A percentile compares a stretch with the other conserved stretches of the same genome.
Evolutionary conservation across 1,140 invertebrate species (phyloP).

Genomic region (Drosophila pallidifrons): DNA sequence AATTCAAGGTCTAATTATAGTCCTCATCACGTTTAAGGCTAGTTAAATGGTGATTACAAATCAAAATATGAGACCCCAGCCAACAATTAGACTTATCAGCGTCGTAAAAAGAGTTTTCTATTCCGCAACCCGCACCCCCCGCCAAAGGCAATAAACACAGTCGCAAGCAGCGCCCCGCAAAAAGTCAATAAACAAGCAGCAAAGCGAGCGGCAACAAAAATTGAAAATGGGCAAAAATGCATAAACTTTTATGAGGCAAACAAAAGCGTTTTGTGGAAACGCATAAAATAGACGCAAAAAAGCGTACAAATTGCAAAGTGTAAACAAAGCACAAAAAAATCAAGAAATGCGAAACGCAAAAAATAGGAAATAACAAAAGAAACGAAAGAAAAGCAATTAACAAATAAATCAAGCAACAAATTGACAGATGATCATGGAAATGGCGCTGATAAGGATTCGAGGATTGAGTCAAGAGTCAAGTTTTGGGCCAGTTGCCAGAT

Average conservation of each 20-base stretch:
- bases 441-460: constrained; percentile 47
- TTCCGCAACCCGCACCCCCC: background rate
- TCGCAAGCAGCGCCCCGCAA: background rate
- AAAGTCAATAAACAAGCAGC: constrained; percentile 21
- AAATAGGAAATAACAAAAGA: constrained; percentile 3
- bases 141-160: constrained; percentile 10
- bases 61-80: background rate
- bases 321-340: constrained; percentile 13
- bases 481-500: constrained; percentile 61
- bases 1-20: background rate
- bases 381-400: constrained; percentile 22
- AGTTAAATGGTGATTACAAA: constrained; percentile 1
- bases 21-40: background rate
- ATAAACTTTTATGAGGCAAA: constrained; percentile 48
- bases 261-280: constrained; percentile 21
- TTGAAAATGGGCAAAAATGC: constrained; percentile 27
- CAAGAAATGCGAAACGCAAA: background rate
- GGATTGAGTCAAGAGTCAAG: constrained; percentile 16
- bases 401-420: constrained; percentile 40
- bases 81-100: constrained; percentile 25
- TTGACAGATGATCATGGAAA: constrained; percentile 58
- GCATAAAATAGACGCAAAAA: constrained; percentile 12
- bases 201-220: constrained; percentile 17
- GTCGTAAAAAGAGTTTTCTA: background rate
- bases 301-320: constrained; percentile 6